A percentile compares a stretch with the other conserved stretches of the same genome.
These are phyloP conservation scores for Phymastichus coffea DNA, from an alignment of 1,140 invertebrate species.

Conservation along the genomic window DNA sequence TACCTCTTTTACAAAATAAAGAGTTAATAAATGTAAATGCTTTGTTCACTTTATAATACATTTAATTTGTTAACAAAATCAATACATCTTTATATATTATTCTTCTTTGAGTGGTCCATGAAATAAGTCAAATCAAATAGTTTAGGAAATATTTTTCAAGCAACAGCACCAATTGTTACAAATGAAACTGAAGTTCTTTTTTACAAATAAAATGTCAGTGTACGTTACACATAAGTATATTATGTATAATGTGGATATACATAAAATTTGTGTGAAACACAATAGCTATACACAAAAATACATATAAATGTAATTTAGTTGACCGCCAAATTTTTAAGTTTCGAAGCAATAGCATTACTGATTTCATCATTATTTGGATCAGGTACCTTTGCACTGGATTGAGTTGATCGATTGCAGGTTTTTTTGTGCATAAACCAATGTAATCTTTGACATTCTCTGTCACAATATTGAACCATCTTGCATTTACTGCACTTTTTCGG, in stretches of 20 bases:
- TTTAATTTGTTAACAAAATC: too few species aligned
- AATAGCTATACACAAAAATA: slow-evolving; percentile 16
- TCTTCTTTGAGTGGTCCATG: too few species aligned
- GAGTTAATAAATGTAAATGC: too few species aligned
- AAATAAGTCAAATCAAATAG: too few species aligned
- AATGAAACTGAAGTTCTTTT: neutral
- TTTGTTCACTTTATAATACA: too few species aligned
- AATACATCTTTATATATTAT: too few species aligned
- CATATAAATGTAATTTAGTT: slow-evolving; percentile 39
- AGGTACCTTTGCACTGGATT: slow-evolving; percentile 32
- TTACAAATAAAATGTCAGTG: slow-evolving; percentile 8
- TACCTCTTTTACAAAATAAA: too few species aligned
- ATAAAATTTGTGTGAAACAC: neutral
- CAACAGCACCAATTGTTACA: neutral
- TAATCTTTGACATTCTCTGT: slow-evolving; percentile 88
- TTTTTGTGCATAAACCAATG: slow-evolving; percentile 98
- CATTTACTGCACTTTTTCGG: slow-evolving; percentile 94
- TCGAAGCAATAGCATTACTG: slow-evolving; percentile 42
- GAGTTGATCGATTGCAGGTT: slow-evolving; percentile 61
- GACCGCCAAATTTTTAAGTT: slow-evolving; percentile 42
- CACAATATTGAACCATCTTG: slow-evolving; percentile 91
- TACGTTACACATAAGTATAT: neutral
- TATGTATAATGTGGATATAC: too few species aligned
- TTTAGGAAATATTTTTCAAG: neutral
- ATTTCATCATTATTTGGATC: slow-evolving; percentile 47